Percentiles rank a stretch among this genome's conserved stretches.
Evolutionary conservation across 2,888 invertebrate genomes (phyloP).

Genomic region (Drosophila lutescens): DNA sequence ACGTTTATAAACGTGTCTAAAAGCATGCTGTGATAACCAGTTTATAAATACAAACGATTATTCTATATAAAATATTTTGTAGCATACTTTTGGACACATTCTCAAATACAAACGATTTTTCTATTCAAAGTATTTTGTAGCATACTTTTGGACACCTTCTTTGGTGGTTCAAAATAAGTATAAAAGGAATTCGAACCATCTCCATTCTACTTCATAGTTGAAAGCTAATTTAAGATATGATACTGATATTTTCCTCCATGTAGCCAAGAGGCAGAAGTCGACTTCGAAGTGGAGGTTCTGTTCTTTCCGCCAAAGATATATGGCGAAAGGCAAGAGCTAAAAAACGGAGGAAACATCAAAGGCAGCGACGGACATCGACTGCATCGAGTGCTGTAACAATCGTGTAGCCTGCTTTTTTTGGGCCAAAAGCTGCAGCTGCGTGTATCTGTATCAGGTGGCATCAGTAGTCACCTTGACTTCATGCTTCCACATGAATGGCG

Average conservation of each 20-base stretch:
- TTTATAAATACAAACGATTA: too few species aligned
- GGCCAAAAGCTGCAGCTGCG: conserved; percentile 26
- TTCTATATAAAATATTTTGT: too few species aligned
- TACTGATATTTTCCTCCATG: neutral
- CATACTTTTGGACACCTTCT: neutral
- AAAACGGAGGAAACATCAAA: conserved; percentile 26
- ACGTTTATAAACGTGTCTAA: too few species aligned
- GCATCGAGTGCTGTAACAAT: conserved; percentile 31
- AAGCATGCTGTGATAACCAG: too few species aligned
- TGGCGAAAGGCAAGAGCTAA: conserved; percentile 28
- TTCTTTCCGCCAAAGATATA: conserved; percentile 6
- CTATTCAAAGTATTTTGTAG: too few species aligned
- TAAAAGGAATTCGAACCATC: neutral
- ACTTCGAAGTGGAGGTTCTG: conserved; percentile 12
- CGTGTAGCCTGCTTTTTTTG: conserved; percentile 13
- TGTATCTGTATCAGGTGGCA: conserved; percentile 23
- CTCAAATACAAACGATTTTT: too few species aligned
- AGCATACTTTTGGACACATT: neutral
- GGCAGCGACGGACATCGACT: conserved; percentile 36
- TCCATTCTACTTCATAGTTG: neutral
- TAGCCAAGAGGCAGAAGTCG: conserved; percentile 35
- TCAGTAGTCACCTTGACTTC: conserved; percentile 16
- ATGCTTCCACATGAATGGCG: conserved; percentile 12
- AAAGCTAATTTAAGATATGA: neutral
- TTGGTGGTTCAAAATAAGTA: too few species aligned